Evolutionary conservation across 2,888 invertebrate genomes (phyloP).

Genomic region (Cephus rjabovi): DNA sequence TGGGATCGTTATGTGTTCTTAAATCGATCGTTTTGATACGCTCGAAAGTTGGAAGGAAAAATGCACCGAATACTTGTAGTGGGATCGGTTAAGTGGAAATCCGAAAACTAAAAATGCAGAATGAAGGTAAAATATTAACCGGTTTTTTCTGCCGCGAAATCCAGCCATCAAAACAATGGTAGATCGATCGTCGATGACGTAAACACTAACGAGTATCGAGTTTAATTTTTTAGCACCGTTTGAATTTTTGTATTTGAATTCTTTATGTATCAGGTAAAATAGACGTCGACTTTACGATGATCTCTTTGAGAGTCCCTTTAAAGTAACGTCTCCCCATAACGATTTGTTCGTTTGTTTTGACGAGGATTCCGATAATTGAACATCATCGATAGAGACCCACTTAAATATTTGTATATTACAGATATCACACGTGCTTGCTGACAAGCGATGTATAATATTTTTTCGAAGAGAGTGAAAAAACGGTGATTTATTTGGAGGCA

Average conservation of each 20-base stretch:
- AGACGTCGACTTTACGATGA: background rate
- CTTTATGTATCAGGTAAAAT: background rate
- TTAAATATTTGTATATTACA: background rate
- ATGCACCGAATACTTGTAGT: background rate
- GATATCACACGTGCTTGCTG: background rate
- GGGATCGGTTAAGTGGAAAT: background rate
- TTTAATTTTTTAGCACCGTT: background rate
- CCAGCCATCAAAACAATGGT: background rate
- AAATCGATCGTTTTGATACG: background rate
- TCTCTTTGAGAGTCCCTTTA: background rate
- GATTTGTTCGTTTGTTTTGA: too few relatives aligned
- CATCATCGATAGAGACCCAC: background rate
- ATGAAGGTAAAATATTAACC: background rate
- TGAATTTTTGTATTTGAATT: background rate
- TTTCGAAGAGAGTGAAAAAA: background rate
- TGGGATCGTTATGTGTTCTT: background rate
- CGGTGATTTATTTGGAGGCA: too few relatives aligned
- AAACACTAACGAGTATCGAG: background rate
- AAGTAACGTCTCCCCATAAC: background rate
- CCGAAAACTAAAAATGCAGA: background rate
- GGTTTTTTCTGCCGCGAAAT: background rate
- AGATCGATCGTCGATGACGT: background rate
- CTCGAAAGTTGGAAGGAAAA: background rate
- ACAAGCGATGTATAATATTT: background rate
- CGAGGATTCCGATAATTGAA: too few relatives aligned